These are phyloP conservation scores for Sphecodes monilicornis DNA, from an alignment of 2,888 invertebrate species.

Conservation along the genomic window DNA sequence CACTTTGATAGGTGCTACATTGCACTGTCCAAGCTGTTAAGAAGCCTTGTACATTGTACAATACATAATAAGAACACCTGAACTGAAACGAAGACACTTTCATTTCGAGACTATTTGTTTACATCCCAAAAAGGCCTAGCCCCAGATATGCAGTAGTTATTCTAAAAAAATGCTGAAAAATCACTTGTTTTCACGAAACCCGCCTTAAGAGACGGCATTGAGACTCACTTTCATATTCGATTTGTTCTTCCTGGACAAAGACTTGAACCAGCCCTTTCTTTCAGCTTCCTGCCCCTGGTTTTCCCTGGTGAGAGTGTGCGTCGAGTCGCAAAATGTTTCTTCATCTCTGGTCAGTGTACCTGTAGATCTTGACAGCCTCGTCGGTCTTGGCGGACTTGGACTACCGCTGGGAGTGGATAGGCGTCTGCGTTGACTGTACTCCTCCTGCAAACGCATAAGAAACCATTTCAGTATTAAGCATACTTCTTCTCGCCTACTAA, in stretches of 20 bases:
- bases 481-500: background rate
- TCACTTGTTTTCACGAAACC: no score
- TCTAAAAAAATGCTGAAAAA: no score
- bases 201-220: no score
- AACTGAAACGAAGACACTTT: no score
- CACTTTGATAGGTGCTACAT: no score
- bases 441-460: constrained; percentile 83
- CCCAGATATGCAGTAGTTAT: no score
- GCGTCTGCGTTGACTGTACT: constrained; percentile 90
- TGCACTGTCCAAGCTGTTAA: no score
- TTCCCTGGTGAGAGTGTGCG: constrained; percentile 83
- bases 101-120: no score
- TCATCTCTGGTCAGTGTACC: constrained; percentile 82
- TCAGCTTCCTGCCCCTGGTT: constrained; percentile 86
- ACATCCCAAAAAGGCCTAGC: no score
- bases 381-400: constrained; percentile 88
- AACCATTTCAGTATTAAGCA: background rate
- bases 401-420: constrained; percentile 91
- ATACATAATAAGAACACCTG: no score
- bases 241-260: constrained; percentile 89
- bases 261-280: constrained; percentile 90
- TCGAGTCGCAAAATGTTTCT: constrained; percentile 83
- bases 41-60: no score
- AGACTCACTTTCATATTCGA: constrained; percentile 85
- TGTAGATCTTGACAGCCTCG: constrained; percentile 84